These are phyloP conservation scores for Felis chaus DNA, from an alignment of 2,113 vertebrate genomes.

Conservation along the genomic window DNA sequence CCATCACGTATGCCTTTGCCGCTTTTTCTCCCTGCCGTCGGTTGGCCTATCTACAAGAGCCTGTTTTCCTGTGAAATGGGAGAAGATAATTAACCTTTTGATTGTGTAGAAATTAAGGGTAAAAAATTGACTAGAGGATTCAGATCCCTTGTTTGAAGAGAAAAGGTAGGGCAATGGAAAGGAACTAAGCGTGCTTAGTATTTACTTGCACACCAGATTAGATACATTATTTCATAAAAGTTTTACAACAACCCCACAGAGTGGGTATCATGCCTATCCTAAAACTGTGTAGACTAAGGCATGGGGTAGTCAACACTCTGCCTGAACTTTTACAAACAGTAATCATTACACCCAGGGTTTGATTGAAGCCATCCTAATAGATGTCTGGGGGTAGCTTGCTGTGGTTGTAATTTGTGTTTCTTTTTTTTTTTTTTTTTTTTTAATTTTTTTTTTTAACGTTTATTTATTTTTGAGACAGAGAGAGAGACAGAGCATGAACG, in stretches of 20 bases:
- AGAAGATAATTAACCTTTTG: not conserved
- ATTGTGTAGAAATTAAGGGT: not conserved
- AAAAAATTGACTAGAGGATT: not conserved
- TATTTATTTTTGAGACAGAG: no score
- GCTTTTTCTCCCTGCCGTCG: not conserved
- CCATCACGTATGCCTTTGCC: not conserved
- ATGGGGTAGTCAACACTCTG: not conserved
- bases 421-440: no score
- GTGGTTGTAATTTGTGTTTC: not conserved
- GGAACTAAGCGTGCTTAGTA: not conserved
- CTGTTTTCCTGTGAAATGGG: not conserved
- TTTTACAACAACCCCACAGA: not conserved
- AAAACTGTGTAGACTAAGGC: not conserved
- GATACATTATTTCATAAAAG: not conserved
- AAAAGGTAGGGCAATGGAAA: not conserved
- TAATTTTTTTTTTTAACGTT: no score
- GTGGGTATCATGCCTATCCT: not conserved
- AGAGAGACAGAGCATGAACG: no score
- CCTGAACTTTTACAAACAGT: not conserved
- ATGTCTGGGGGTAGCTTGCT: not conserved
- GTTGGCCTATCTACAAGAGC: not conserved
- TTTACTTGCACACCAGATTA: not conserved
- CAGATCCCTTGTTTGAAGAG: not conserved
- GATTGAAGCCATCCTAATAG: not conserved
- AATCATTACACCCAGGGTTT: not conserved